Evolutionary conservation across 2,888 invertebrate species (phyloP).

Genomic region (Cataglyphis altisquamis): DNA sequence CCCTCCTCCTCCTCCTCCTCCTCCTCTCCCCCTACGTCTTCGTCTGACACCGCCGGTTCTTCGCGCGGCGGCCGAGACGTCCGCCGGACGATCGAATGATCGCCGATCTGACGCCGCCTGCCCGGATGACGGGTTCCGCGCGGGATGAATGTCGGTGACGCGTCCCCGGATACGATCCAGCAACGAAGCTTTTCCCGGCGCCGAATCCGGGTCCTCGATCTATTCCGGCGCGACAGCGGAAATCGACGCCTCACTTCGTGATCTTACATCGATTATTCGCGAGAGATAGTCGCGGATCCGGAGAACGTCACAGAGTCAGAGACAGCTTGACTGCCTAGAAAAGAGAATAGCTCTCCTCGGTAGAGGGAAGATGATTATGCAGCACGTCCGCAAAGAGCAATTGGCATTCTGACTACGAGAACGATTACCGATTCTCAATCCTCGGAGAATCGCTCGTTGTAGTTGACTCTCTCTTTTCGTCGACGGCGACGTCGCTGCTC

Average conservation of each 20-base stretch:
- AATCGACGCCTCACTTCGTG: slow-evolving; percentile 32
- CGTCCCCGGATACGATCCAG: slow-evolving; percentile 68
- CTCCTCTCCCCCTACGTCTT: slow-evolving; percentile 66
- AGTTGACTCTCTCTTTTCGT: neutral
- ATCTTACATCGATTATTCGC: slow-evolving; percentile 30
- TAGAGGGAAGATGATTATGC: neutral
- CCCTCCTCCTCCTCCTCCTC: slow-evolving; percentile 72
- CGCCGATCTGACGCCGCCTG: slow-evolving; percentile 73
- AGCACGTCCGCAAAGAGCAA: neutral
- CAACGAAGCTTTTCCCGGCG: slow-evolving; percentile 29
- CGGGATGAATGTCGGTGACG: slow-evolving; percentile 74
- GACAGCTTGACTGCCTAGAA: neutral
- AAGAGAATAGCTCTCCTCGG: neutral
- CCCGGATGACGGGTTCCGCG: slow-evolving; percentile 66
- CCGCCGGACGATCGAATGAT: slow-evolving; percentile 73
- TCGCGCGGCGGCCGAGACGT: slow-evolving; percentile 72
- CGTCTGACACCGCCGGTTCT: slow-evolving; percentile 64
- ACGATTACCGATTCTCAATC: neutral
- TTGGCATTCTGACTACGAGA: neutral
- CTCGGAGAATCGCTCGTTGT: neutral
- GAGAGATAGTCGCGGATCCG: neutral
- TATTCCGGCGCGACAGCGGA: slow-evolving; percentile 11
- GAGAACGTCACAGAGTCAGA: neutral
- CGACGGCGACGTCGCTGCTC: slow-evolving; percentile 7
- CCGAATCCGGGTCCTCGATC: slow-evolving; percentile 17